A percentile compares a stretch with the other conserved stretches of the same genome.
Conservation (phyloP, 2,113 vertebrate genomes). For the Marmota flaviventris region DNA sequence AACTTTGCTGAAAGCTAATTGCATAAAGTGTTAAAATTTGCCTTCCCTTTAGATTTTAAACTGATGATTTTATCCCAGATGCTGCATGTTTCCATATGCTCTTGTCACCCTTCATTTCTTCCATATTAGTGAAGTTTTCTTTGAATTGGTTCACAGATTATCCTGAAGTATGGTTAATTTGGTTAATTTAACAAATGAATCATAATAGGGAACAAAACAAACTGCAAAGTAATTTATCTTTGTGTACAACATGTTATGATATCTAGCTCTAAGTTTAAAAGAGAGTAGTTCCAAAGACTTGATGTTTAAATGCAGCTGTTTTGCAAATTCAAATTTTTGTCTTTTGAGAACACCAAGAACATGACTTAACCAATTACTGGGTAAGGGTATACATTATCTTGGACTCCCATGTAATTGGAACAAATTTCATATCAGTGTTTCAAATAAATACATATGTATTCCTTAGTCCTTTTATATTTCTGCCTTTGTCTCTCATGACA, state of each 20-base stretch:
- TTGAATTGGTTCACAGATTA: constrained; percentile 12
- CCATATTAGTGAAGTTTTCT: constrained; percentile 5
- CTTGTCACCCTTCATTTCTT: constrained; percentile 52
- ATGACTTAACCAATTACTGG: constrained; percentile 28
- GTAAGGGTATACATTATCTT: constrained; percentile 23
- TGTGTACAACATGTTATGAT: constrained; percentile 21
- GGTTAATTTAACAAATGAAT: constrained; percentile 25
- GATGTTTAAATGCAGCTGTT: constrained; percentile 37
- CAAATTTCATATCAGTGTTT: constrained; percentile 61
- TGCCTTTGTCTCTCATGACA: constrained; percentile 67
- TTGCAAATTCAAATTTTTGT: not conserved
- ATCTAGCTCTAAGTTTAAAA: constrained; percentile 34
- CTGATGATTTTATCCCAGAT: not conserved
- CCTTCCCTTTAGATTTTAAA: constrained; percentile 63
- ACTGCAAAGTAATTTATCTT: constrained; percentile 28
- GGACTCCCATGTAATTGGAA: constrained; percentile 41
- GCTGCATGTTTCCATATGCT: constrained; percentile 37
- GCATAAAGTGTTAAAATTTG: not conserved
- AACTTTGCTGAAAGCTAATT: constrained; percentile 48
- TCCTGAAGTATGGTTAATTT: not conserved
- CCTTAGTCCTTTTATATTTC: constrained; percentile 69
- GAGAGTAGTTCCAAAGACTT: not conserved
- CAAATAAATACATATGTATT: constrained; percentile 58
- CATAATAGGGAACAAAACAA: not conserved
- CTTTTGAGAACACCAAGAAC: not conserved